Conservation (phyloP, 53 echinoderm and acorn worm genomes). For the Apostichopus leukothele region DNA sequence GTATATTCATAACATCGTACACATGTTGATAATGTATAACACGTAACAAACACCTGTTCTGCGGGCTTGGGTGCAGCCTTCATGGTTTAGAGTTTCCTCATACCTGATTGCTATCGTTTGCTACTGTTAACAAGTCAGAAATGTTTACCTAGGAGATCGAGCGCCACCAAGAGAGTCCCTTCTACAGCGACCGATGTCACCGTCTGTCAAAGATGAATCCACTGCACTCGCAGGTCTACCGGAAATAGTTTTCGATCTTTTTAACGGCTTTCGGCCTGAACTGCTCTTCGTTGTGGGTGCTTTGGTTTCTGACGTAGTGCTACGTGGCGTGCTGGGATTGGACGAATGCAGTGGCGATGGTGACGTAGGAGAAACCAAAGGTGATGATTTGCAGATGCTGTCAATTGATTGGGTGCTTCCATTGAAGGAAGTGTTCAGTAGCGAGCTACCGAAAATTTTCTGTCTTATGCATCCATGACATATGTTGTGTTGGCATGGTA, state of each 20-base stretch:
- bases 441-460: constrained; percentile 50
- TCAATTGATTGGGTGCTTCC: constrained; percentile 50
- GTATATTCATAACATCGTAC: too few relatives aligned
- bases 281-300: constrained; percentile 50
- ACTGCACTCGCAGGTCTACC: constrained; percentile 41
- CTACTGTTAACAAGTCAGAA: too few relatives aligned
- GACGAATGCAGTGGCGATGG: constrained; percentile 58
- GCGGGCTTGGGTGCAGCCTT: too few relatives aligned
- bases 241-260: constrained; percentile 59
- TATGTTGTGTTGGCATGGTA: constrained; percentile 97
- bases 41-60: too few relatives aligned
- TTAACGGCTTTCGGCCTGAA: constrained; percentile 54
- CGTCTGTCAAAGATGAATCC: background rate
- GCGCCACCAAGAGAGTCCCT: constrained; percentile 30
- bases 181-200: background rate
- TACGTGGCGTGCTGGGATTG: constrained; percentile 50
- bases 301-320: constrained; percentile 43
- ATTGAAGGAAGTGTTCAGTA: constrained; percentile 41
- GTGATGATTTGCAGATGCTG: background rate
- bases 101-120: too few relatives aligned
- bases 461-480: constrained; percentile 92
- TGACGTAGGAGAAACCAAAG: constrained; percentile 4
- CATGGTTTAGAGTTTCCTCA: too few relatives aligned
- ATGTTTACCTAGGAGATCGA: constrained; percentile 14
- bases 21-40: too few relatives aligned